Evolutionary conservation across 2,888 invertebrate genomes (phyloP).

Genomic region (Agrochola litura): DNA sequence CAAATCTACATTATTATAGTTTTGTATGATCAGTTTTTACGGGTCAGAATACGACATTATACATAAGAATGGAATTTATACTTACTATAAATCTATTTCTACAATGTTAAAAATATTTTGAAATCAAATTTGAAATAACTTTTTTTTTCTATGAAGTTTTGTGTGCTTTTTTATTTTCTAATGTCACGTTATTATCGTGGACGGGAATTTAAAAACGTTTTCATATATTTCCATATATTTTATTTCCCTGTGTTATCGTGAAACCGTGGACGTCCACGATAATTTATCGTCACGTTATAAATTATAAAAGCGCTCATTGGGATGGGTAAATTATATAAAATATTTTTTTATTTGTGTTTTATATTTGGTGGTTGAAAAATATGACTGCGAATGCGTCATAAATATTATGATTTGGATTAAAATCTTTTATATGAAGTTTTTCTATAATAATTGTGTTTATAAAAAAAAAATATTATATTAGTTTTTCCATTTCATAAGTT

Average conservation of each 20-base stretch:
- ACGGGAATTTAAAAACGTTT: too few species aligned
- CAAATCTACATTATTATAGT: constrained; percentile 22
- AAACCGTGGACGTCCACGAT: too few species aligned
- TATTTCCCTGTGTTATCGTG: too few species aligned
- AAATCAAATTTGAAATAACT: too few species aligned
- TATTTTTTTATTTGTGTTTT: neutral
- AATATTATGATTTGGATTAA: constrained; percentile 13
- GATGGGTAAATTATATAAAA: neutral
- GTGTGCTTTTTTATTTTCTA: too few species aligned
- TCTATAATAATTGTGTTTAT: neutral
- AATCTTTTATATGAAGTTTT: constrained; percentile 6
- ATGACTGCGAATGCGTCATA: neutral
- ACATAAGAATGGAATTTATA: constrained; percentile 41
- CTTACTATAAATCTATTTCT: constrained; percentile 11
- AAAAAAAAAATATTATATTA: neutral
- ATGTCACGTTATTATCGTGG: too few species aligned
- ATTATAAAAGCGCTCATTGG: neutral
- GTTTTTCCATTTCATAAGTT: constrained; percentile 43
- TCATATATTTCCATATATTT: too few species aligned
- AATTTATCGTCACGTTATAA: too few species aligned
- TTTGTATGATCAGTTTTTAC: constrained; percentile 20
- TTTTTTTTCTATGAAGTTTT: too few species aligned
- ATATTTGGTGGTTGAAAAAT: constrained; percentile 22
- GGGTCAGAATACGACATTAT: constrained; percentile 36
- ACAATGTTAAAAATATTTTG: constrained; percentile 15